phyloP scores from a whole-genome alignment of 2,888 invertebrate genomes.

The Diloba caeruleocephala region DNA sequence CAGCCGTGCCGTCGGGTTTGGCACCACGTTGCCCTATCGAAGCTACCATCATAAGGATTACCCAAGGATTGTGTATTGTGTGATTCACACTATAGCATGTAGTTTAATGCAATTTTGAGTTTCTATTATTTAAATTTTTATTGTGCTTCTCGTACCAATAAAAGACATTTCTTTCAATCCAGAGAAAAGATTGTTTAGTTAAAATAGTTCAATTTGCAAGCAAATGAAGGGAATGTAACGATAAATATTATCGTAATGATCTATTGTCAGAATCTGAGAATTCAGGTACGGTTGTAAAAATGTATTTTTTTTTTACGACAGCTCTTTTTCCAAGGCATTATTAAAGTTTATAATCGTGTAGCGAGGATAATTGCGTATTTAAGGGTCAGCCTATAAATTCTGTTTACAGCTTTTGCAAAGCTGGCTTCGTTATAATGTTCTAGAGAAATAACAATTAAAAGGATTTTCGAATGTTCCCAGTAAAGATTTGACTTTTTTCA shows the following conservation, averaged over 20 bases:
- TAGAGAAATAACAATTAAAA: slow-evolving; percentile 17
- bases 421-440: slow-evolving; percentile 8
- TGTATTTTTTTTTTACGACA: background rate
- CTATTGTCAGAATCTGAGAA: slow-evolving; percentile 16
- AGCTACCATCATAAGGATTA: too few species aligned
- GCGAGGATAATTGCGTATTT: slow-evolving; percentile 8
- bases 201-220: slow-evolving; percentile 36
- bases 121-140: too few species aligned
- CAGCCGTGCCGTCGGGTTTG: too few species aligned
- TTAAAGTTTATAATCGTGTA: slow-evolving; percentile 27
- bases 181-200: too few species aligned
- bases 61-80: too few species aligned
- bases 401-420: slow-evolving; percentile 26
- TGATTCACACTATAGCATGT: too few species aligned
- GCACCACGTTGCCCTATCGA: too few species aligned
- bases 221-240: slow-evolving; percentile 34
- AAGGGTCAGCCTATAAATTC: slow-evolving; percentile 10
- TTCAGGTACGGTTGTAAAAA: slow-evolving; percentile 45
- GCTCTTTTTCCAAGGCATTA: background rate
- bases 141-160: too few species aligned
- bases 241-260: slow-evolving; percentile 21
- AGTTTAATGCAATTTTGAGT: too few species aligned
- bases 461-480: slow-evolving; percentile 13
- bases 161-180: slow-evolving; percentile 26
- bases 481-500: slow-evolving; percentile 15